Base-by-base conservation (phyloP, 2,797 vertebrate genomes). In the Thripadectes ignobilis region DNA sequence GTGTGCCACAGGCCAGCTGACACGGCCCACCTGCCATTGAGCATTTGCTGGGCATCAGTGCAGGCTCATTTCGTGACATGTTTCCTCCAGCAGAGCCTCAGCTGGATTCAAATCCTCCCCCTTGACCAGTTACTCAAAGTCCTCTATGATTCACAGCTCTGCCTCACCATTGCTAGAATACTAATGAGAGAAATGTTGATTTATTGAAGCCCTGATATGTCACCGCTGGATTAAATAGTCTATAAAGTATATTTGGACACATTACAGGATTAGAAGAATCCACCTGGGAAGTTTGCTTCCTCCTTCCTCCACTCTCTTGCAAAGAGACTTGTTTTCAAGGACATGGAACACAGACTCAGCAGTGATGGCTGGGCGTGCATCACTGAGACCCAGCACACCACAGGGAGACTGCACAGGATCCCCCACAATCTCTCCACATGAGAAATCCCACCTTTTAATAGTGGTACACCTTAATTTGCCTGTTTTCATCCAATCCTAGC, bases 401-500 rank as follows among this genome's bases (percentile, higher is more conserved):
- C 1, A 26, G 26, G 38, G 23, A 38, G 10, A 22, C 14, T 54
- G 54, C 69, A 23, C 7, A 4, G 61, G 2, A 39, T 22, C n/a
- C 39, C 21, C 34, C 22, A 27, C 66, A 27, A 4, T 3, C 83
- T 34, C 54, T 39, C 36, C 52, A 55, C 93, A 79, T 79, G 49
- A 34, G 14, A 5, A 16, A 23, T 3, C 34, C 52, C 86, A 67
- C 41, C 68, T 69, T 30, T 98, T 89, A 99, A 95, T 97, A 99
- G 61, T 96, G 98, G 95, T 98, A 99, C 63, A 99, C 98, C 94
- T 98, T 98, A 92, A 99, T 98, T 79, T 98, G 98, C 66, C 98
- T 98, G 89, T 98, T 98, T 22, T 99, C 98, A 79, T 99, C 99
- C 96, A 99, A 96, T 9, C 98, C 98, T 22, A 99, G 98, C 94